A percentile compares a stretch with the other conserved stretches of the same genome.
These are phyloP conservation scores for Orthonychiurus folsomi DNA, from an alignment of 2,888 invertebrate species.

Conservation along the genomic window DNA sequence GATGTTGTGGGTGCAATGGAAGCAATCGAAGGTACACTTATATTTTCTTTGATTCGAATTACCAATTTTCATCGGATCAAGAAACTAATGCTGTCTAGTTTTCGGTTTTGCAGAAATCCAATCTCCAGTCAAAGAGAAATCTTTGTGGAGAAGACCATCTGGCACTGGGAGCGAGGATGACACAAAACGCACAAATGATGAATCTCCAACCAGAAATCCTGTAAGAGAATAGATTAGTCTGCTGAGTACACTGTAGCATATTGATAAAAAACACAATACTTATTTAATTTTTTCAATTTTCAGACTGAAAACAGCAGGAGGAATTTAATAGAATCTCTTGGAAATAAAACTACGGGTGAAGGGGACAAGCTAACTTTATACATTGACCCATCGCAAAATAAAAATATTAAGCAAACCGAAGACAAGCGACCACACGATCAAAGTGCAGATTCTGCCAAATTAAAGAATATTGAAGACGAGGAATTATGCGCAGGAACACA, in stretches of 20 bases:
- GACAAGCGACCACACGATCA: constrained; percentile 4
- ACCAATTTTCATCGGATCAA: background rate
- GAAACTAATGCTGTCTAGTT: background rate
- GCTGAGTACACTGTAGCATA: no score
- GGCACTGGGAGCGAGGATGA: background rate
- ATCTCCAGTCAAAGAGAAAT: constrained; percentile 59
- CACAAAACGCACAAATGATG: background rate
- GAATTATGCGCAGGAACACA: constrained; percentile 31
- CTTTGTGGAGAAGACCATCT: constrained; percentile 65
- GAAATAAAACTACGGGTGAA: constrained; percentile 44
- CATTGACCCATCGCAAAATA: constrained; percentile 42
- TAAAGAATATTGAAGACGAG: constrained; percentile 18
- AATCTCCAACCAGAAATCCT: no score
- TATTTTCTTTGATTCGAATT: background rate
- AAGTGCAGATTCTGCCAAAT: background rate
- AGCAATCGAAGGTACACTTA: constrained; percentile 66
- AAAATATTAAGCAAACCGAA: background rate
- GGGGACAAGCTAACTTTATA: constrained; percentile 54
- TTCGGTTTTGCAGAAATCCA: constrained; percentile 53
- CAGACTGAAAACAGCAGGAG: constrained; percentile 60
- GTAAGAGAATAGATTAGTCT: no score
- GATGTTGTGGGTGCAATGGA: constrained; percentile 78
- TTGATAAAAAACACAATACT: no score
- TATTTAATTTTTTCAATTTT: no score
- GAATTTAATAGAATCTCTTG: constrained; percentile 52